Evolutionary conservation across 2,888 invertebrate species (phyloP), one percentile per base, ranked within the genome.

Genomic region (Hydropsyche betteni): DNA sequence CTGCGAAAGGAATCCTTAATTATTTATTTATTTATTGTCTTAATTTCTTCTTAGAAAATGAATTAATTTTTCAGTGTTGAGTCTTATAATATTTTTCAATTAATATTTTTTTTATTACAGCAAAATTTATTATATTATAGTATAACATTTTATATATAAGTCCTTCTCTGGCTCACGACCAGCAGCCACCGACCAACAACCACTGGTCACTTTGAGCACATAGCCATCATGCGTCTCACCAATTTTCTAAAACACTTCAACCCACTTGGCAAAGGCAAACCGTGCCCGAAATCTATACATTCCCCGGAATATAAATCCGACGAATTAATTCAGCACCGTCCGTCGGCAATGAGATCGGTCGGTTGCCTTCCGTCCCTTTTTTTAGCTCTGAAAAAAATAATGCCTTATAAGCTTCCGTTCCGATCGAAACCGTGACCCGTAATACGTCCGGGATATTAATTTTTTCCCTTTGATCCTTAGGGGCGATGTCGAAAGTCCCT

Each of bases 381-480:
- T 6, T 53, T 2, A n/a, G 16, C 44, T 24, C 24, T 24, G 16
- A 58, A 24, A 58, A 58, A 58, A 58, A 58, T 58, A 58, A 58
- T 58, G 58, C 58, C 58, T 58, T 16, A 16, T 58, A 58, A 58
- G 58, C 16, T 8, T 24, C 24, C 58, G 53, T 58, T 58, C 16
- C 14, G 58, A 58, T 58, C 58, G 58, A 58, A 58, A 58, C 44
- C 44, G 44, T 44, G 44, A 44, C 4, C 44, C 44, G 44, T 10
- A 44, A 44, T 44, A 44, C 44, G 44, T 44, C 44, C 58, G 14
- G 8, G 58, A 58, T 24, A 58, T 58, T 58, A 58, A 58, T 58
- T 58, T 58, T 58, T 58, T 58, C 16, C 58, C 58, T 58, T 58
- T 58, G 58, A 58, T 58, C 58, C 58, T 58, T 24, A 10, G 10